Conservation (phyloP, 2,797 vertebrate genomes). For the Pseudotriccus pelzelni region DNA sequence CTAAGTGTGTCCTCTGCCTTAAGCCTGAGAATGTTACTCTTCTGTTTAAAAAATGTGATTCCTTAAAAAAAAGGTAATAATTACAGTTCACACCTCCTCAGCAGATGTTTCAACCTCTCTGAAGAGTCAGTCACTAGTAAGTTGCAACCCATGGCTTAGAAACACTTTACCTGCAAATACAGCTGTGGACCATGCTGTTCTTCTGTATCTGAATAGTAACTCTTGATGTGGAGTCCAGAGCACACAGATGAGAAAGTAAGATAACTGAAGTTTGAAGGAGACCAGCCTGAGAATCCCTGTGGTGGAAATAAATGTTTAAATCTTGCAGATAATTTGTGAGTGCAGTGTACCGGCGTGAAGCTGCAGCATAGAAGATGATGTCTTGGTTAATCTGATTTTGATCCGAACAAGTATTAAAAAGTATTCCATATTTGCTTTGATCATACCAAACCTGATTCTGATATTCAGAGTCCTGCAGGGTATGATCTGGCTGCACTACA, state of each 20-base stretch:
- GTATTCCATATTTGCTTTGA: background rate
- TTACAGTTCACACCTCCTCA: background rate
- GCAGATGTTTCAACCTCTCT: background rate
- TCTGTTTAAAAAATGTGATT: background rate
- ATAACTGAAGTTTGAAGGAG: background rate
- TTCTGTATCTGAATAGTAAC: background rate
- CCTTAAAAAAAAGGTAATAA: background rate
- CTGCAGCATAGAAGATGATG: background rate
- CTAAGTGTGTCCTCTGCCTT: background rate
- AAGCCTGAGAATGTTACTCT: background rate
- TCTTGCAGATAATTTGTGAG: background rate
- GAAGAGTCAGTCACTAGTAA: background rate
- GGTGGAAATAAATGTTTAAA: background rate
- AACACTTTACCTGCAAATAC: background rate
- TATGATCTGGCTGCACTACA: background rate
- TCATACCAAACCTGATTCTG: background rate
- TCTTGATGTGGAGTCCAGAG: background rate
- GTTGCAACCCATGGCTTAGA: background rate
- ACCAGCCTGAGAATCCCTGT: background rate
- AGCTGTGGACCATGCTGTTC: background rate
- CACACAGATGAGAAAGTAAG: background rate
- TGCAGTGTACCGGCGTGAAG: background rate
- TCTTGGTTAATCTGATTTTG: background rate
- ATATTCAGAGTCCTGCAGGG: background rate
- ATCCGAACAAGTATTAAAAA: background rate